Conservation (phyloP, 2,888 invertebrate species). For the Octodonta nipae region DNA sequence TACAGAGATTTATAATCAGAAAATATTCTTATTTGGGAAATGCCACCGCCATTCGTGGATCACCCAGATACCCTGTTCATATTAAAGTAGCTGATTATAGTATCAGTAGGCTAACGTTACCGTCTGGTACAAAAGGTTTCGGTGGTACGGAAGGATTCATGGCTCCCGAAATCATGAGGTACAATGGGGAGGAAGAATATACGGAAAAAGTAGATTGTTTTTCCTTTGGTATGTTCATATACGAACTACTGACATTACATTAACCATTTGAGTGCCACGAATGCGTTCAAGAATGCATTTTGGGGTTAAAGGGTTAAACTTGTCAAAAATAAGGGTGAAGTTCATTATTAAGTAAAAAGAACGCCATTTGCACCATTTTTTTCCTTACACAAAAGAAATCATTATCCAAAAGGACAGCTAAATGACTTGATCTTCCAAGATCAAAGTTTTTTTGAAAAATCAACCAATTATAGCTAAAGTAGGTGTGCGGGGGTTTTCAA, state of each 20-base stretch:
- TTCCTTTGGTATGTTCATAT: constrained; percentile 96
- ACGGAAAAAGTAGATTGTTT: constrained; percentile 98
- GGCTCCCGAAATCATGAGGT: constrained; percentile 97
- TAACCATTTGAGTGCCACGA: constrained; percentile 94
- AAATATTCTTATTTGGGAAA: constrained; percentile 95
- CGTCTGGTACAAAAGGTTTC: constrained; percentile 90
- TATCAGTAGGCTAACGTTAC: constrained; percentile 75
- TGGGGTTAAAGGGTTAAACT: no score
- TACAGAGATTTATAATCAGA: constrained; percentile 90
- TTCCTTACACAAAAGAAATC: no score
- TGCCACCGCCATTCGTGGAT: constrained; percentile 67
- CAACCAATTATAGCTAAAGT: no score
- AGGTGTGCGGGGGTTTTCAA: no score
- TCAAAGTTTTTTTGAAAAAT: no score
- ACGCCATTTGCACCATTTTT: no score
- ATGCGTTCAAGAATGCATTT: constrained; percentile 89
- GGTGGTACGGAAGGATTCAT: constrained; percentile 98
- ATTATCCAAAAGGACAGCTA: no score
- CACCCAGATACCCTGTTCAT: constrained; percentile 57
- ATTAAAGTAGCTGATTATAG: constrained; percentile 96
- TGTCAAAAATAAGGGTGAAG: no score
- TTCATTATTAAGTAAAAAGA: no score
- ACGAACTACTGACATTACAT: constrained; percentile 82
- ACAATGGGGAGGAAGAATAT: constrained; percentile 97
- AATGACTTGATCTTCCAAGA: no score